These are phyloP conservation scores for Rambutsinella grinnellia DNA, from an alignment of 2,888 invertebrate species.

Conservation along the genomic window DNA sequence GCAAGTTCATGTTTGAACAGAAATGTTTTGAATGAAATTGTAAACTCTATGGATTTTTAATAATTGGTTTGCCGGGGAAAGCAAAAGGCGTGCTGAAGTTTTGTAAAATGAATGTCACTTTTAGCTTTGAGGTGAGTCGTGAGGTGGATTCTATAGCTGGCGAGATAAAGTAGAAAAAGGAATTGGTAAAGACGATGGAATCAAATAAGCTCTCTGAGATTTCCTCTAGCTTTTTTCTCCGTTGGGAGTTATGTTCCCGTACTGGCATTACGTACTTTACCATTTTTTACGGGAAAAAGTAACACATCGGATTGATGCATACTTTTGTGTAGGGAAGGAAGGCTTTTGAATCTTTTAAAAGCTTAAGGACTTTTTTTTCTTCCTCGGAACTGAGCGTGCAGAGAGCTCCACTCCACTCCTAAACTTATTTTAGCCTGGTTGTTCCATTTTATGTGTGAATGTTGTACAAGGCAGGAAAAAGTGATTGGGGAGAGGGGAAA, in stretches of 20 bases:
- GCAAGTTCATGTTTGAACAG: too few species aligned
- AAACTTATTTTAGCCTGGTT: slow-evolving; percentile 25
- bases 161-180: too few species aligned
- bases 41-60: too few species aligned
- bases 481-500: not conserved
- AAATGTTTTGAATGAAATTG: too few species aligned
- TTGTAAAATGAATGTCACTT: too few species aligned
- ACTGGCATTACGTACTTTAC: too few species aligned
- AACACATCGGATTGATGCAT: too few species aligned
- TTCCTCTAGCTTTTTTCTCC: slow-evolving; percentile 34
- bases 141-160: too few species aligned
- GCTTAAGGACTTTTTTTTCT: slow-evolving; percentile 31
- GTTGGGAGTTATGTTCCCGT: slow-evolving; percentile 20
- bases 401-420: slow-evolving; percentile 18
- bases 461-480: not conserved
- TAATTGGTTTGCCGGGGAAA: too few species aligned
- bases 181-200: slow-evolving; percentile 24
- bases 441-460: slow-evolving; percentile 9
- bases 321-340: not conserved
- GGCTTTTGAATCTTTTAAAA: slow-evolving; percentile 43
- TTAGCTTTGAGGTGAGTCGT: too few species aligned
- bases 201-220: slow-evolving; percentile 48
- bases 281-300: too few species aligned
- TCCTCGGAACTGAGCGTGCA: slow-evolving; percentile 19
- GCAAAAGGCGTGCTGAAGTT: too few species aligned